These are phyloP conservation scores for Manacus vitellinus DNA, from an alignment of 2,113 vertebrate species.

Conservation along the genomic window DNA sequence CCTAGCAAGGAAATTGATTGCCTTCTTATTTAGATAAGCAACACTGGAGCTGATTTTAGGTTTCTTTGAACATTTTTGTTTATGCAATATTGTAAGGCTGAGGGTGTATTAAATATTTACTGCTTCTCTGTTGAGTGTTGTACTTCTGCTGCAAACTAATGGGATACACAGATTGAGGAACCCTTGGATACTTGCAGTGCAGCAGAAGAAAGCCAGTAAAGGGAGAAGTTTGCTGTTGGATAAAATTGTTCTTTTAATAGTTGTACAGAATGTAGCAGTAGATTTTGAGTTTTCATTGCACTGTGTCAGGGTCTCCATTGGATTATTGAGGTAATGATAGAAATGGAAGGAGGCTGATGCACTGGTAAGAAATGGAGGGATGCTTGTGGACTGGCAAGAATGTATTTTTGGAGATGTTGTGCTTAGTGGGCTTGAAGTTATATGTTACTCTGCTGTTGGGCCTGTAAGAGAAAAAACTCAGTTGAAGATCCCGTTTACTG, in stretches of 20 bases:
- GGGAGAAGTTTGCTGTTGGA: not conserved
- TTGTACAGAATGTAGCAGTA: not conserved
- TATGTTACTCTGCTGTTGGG: not conserved
- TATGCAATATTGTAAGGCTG: not conserved
- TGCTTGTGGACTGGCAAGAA: not conserved
- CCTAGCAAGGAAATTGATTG: not conserved
- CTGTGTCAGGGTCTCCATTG: not conserved
- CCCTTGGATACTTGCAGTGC: not conserved
- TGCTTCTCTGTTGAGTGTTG: not conserved
- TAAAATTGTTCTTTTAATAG: not conserved
- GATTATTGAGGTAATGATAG: not conserved
- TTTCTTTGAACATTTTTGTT: not conserved
- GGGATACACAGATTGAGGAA: not conserved
- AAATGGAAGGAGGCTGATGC: not conserved
- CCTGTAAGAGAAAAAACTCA: accelerated
- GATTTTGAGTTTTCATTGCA: not conserved
- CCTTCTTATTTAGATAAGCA: not conserved
- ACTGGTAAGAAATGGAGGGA: not conserved
- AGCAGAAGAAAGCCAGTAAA: not conserved
- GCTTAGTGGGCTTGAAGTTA: not conserved
- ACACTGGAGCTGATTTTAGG: not conserved
- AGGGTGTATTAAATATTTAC: not conserved
- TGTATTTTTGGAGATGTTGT: not conserved
- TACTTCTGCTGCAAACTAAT: not conserved
- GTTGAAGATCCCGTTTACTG: not conserved